phyloP scores from a whole-genome alignment of 1,140 invertebrate species.

The Diorhabda sublineata region DNA sequence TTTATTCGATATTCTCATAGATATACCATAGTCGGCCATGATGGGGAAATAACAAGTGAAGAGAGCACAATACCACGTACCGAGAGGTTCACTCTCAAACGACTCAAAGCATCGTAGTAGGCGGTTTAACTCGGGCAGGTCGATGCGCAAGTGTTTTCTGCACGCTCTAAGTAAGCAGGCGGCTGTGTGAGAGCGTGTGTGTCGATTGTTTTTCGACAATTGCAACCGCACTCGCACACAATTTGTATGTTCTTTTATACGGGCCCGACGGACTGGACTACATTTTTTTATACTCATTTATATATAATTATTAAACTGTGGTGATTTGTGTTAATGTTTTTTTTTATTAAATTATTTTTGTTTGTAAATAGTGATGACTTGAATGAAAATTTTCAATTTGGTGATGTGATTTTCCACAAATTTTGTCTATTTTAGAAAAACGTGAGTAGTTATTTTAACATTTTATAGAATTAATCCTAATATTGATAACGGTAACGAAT shows the following conservation, averaged over 20 bases:
- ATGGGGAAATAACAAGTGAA: slow-evolving; percentile 41
- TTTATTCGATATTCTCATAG: not conserved
- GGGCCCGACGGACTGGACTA: too few relatives aligned
- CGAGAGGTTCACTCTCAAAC: slow-evolving; percentile 7
- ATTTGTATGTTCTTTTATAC: not conserved
- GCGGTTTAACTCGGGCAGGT: slow-evolving; percentile 42
- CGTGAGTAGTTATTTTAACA: too few relatives aligned
- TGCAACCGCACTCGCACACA: slow-evolving; percentile 28
- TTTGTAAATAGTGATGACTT: too few relatives aligned
- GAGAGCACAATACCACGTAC: slow-evolving; percentile 34
- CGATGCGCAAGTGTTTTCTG: slow-evolving; percentile 43
- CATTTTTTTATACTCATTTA: too few relatives aligned
- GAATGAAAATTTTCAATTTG: too few relatives aligned
- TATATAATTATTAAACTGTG: too few relatives aligned
- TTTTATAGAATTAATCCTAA: too few relatives aligned
- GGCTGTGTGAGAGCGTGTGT: slow-evolving; percentile 23
- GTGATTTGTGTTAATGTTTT: too few relatives aligned
- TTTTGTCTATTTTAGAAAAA: too few relatives aligned
- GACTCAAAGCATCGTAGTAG: slow-evolving; percentile 36
- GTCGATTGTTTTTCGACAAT: slow-evolving; percentile 41
- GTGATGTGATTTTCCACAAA: too few relatives aligned
- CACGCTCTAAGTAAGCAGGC: slow-evolving; percentile 32
- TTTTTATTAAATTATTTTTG: too few relatives aligned
- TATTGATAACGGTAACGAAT: too few relatives aligned
- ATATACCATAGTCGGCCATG: slow-evolving; percentile 36